Evolutionary conservation across 2,797 vertebrate species (phyloP).

Genomic region (Gallirallus australis): DNA sequence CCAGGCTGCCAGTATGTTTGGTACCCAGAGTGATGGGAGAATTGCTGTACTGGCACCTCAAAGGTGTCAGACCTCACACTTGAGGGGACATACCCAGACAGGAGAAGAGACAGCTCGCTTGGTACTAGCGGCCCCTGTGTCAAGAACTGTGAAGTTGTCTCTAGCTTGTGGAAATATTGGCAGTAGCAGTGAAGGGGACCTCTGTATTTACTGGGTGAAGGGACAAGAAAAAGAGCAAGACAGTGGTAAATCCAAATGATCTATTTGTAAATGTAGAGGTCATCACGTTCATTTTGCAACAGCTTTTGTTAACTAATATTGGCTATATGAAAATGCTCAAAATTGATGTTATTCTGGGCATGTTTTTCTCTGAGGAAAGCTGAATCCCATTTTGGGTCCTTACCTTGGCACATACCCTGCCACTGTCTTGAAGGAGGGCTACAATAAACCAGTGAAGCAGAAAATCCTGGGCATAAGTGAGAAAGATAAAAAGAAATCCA

Average conservation of each 20-base stretch:
- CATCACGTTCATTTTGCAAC: not conserved
- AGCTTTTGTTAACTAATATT: slow-evolving; percentile 30
- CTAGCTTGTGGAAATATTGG: not conserved
- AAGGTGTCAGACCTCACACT: not conserved
- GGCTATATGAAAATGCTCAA: not conserved
- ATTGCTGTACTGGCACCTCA: not conserved
- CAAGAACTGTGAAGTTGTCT: slow-evolving; percentile 6
- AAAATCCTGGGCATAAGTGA: slow-evolving; percentile 7
- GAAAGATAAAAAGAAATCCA: slow-evolving; percentile 26
- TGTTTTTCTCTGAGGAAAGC: slow-evolving; percentile 17
- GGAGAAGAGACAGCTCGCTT: not conserved
- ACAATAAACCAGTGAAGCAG: slow-evolving; percentile 27
- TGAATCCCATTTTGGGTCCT: slow-evolving; percentile 1
- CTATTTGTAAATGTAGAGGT: not conserved
- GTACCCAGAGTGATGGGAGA: not conserved
- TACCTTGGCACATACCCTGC: not conserved
- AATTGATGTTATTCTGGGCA: not conserved
- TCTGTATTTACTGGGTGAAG: not conserved
- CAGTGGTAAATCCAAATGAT: slow-evolving; percentile 15
- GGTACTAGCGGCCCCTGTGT: not conserved
- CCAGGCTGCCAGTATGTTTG: not conserved
- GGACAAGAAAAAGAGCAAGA: not conserved
- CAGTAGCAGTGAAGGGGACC: not conserved
- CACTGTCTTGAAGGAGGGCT: slow-evolving; percentile 23
- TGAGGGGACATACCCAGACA: not conserved